A percentile compares a stretch with the other conserved stretches of the same genome.
Conservation (phyloP, 2,797 vertebrate genomes). For the Dryobates pubescens region DNA sequence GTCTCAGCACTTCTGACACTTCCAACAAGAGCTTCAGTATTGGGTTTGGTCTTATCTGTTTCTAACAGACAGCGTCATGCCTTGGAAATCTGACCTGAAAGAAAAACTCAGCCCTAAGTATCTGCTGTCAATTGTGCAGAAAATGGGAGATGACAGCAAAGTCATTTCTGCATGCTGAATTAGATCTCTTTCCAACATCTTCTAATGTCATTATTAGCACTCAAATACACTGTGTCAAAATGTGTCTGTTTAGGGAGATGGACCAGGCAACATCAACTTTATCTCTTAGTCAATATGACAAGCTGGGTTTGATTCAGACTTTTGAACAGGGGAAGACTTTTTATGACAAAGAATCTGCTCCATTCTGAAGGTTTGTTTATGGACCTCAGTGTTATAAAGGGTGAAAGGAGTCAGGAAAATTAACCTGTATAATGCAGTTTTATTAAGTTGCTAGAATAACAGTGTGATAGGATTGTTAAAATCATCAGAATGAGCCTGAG, state of each 20-base stretch:
- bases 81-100: constrained; percentile 83
- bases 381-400: background rate
- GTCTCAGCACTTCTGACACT: constrained; percentile 75
- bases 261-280: constrained; percentile 71
- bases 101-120: constrained; percentile 83
- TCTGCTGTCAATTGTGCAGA: constrained; percentile 84
- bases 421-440: background rate
- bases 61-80: constrained; percentile 78
- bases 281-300: constrained; percentile 76
- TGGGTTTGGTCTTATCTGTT: constrained; percentile 83
- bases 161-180: constrained; percentile 84
- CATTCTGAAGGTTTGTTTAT: constrained; percentile 16
- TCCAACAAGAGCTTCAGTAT: constrained; percentile 76
- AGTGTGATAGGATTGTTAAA: background rate
- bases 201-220: constrained; percentile 89
- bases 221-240: constrained; percentile 84
- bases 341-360: constrained; percentile 2
- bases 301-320: constrained; percentile 70
- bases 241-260: constrained; percentile 76
- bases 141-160: constrained; percentile 86
- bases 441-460: background rate
- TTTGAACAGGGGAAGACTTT: constrained; percentile 38
- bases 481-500: background rate
- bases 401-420: background rate
- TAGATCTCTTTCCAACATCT: constrained; percentile 83